Percentiles rank a stretch among this genome's conserved stretches.
Evolutionary conservation across 2,113 vertebrate species (phyloP).

Genomic region (Leptobrachium ailaonicum): DNA sequence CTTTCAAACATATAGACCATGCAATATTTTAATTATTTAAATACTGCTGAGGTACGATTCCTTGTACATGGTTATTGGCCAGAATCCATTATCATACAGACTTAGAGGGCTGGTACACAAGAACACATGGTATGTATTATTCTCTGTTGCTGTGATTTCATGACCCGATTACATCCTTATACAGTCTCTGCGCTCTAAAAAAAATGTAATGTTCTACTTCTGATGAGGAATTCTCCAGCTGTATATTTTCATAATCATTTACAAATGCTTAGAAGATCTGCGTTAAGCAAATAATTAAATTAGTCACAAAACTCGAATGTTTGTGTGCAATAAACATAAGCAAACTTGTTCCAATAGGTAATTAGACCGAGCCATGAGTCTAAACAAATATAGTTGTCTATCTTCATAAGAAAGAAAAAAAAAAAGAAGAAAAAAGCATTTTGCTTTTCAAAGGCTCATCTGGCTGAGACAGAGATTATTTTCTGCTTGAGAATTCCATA

Average conservation of each 20-base stretch:
- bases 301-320: background rate
- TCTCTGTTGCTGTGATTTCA: no score
- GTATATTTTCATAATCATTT: conserved; percentile 11
- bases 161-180: no score
- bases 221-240: background rate
- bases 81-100: no score
- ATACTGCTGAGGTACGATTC: no score
- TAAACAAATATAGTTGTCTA: conserved; percentile 23
- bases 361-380: conserved; percentile 9
- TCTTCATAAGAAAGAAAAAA: conserved; percentile 23
- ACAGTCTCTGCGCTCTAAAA: background rate
- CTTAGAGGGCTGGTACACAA: no score
- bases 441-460: conserved; percentile 19
- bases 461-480: conserved; percentile 49
- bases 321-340: conserved; percentile 6
- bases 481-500: conserved; percentile 24
- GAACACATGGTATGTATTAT: no score
- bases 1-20: no score
- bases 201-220: background rate
- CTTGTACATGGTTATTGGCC: no score
- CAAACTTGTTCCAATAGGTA: conserved; percentile 9
- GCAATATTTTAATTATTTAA: no score
- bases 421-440: no score
- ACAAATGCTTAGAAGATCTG: background rate
- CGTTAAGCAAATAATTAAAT: conserved; percentile 12